Conservation (phyloP, 2,113 vertebrate species). For the Danio rerio region GRCz12tu NC_133178.1:39844501-39845000, state of each 20-base stretch:
- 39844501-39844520: background rate
- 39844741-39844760: background rate
- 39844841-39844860: too few relatives aligned
- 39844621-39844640: slow-evolving; percentile 56
- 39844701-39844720: slow-evolving; percentile 2
- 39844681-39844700: slow-evolving; percentile 53
- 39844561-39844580: background rate
- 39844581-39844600: background rate
- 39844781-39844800: background rate
- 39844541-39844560: slow-evolving; percentile 1
- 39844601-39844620: background rate
- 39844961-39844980: too few relatives aligned
- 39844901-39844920: too few relatives aligned
- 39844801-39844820: background rate
- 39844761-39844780: background rate
- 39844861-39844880: too few relatives aligned
- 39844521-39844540: background rate
- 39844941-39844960: too few relatives aligned
- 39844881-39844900: too few relatives aligned
- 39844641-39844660: slow-evolving; percentile 48
- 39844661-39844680: slow-evolving; percentile 59
- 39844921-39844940: too few relatives aligned
- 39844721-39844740: background rate
- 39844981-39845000: too few relatives aligned
- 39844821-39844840: too few relatives aligned